Base-by-base conservation (phyloP, 2,888 invertebrate species). In the Drosophila longiperda region DNA sequence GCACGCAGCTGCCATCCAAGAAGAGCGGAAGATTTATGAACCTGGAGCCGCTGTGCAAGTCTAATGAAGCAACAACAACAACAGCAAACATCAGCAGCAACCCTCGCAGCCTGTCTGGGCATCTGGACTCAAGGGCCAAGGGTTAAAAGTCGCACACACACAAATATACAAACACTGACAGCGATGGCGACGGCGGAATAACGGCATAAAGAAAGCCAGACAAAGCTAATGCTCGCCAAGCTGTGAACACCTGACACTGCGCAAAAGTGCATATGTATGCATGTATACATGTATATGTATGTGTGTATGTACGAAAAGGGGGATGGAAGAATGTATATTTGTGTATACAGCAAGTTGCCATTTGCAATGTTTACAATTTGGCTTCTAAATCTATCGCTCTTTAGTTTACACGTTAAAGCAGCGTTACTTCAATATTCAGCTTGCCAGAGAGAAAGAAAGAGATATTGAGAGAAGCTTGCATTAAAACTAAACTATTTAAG, bases 141-240 rank as follows among this genome's bases (percentile, higher is more conserved):
- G 80, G 80, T 80, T 80, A 80, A 80, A 81, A 78, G 80, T 75
- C 66, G 66, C 68, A 75, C 29, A 66, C 52, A 58, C 8, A 57
- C 48, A 23, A 8, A 45, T 23, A 55, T 38, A 66, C 36, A 61
- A 17, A 60, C 38, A 66, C 29, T 49, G 40, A 33, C 45, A 20
- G 45, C 20, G 45, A 23, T 45, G 20, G 45, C 45, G 45, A 23
- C 45, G 45, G 15, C 45, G 15, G 45, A 23, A 45, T 45, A 23
- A 15, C 58, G 20, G 40, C 20, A 59, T 69, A 62, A 78, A 60
- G 71, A 71, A 71, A 68, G 29, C 34, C 67, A 78, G 65, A 69
- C 80, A 73, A 80, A 73, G 78, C 81, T 77, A 80, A 79, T 73
- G 66, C 64, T 40, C 52, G 63, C 59, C 50, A 57, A 70, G 73